Conservation (phyloP, 2,797 vertebrate species). For the Helicolenus hilgendorfi region DNA sequence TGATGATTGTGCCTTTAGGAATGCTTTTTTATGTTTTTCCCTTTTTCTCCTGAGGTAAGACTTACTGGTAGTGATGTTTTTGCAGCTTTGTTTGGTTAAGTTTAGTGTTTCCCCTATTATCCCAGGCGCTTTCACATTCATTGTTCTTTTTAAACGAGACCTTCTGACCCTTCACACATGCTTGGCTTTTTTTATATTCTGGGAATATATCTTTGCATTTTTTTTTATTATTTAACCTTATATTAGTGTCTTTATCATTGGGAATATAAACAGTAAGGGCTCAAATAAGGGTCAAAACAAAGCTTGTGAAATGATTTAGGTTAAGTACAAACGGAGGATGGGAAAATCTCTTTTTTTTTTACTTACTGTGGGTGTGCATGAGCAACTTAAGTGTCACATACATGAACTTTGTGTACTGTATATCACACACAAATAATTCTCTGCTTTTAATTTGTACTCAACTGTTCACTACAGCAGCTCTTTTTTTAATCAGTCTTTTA, state of each 20-base stretch:
- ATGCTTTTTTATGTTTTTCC: conserved; percentile 44
- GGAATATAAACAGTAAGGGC: not conserved
- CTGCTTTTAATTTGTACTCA: not conserved
- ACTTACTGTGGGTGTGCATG: not conserved
- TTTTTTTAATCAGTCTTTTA: not conserved
- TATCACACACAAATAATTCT: not conserved
- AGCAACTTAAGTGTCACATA: not conserved
- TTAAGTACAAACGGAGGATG: not conserved
- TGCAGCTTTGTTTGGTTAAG: conserved; percentile 83
- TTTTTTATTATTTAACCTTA: not conserved
- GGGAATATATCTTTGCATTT: conserved; percentile 18
- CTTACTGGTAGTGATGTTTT: conserved; percentile 84
- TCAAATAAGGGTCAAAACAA: not conserved
- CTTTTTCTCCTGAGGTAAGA: conserved; percentile 64
- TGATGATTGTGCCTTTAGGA: conserved; percentile 54
- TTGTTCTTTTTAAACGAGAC: conserved; percentile 69
- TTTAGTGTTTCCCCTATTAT: conserved; percentile 71
- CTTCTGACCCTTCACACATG: conserved; percentile 42
- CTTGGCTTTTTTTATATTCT: conserved; percentile 35
- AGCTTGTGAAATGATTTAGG: not conserved
- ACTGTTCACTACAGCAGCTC: not conserved
- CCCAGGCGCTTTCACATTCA: conserved; percentile 55
- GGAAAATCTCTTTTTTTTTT: not conserved
- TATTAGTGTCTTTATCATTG: not conserved
- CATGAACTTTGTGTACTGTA: not conserved